Percentiles rank a stretch among this genome's conserved stretches.
Evolutionary conservation across 2,797 vertebrate species (phyloP).

Genomic region (Cirrhinus mrigala): DNA sequence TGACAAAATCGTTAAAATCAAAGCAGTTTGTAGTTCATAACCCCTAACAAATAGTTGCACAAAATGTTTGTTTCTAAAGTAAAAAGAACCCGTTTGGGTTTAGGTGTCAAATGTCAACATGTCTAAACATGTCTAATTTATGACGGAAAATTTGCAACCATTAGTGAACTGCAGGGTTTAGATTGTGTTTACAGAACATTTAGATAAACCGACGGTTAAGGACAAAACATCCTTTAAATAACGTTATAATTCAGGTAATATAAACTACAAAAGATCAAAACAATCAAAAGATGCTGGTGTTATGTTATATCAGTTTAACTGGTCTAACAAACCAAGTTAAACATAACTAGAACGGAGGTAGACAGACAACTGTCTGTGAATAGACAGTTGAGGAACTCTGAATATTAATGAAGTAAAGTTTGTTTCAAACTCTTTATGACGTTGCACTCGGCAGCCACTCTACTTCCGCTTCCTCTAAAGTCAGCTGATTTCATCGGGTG

Average conservation of each 20-base stretch:
- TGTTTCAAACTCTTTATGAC: neutral
- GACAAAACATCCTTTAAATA: neutral
- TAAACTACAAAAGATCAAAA: too few relatives aligned
- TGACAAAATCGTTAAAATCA: neutral
- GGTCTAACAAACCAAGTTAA: neutral
- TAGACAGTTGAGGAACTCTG: neutral
- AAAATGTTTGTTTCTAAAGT: neutral
- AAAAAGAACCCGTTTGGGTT: neutral
- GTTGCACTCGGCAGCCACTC: constrained; percentile 19
- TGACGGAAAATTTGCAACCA: neutral
- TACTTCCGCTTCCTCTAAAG: constrained; percentile 52
- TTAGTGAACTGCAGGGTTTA: neutral
- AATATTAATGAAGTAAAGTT: neutral
- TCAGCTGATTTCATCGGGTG: constrained; percentile 56
- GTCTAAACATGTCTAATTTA: constrained; percentile 36
- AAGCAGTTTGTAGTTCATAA: neutral
- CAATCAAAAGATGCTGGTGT: neutral
- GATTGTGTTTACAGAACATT: neutral
- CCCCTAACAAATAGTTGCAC: neutral
- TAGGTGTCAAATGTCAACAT: constrained; percentile 6
- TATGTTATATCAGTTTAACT: neutral
- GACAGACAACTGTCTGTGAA: neutral
- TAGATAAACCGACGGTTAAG: neutral
- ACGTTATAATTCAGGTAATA: neutral
- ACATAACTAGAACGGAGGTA: too few relatives aligned